Percentiles rank a stretch among this genome's conserved stretches.
phyloP scores from a whole-genome alignment of 2,888 invertebrate species.

The Gari tellinella region DNA sequence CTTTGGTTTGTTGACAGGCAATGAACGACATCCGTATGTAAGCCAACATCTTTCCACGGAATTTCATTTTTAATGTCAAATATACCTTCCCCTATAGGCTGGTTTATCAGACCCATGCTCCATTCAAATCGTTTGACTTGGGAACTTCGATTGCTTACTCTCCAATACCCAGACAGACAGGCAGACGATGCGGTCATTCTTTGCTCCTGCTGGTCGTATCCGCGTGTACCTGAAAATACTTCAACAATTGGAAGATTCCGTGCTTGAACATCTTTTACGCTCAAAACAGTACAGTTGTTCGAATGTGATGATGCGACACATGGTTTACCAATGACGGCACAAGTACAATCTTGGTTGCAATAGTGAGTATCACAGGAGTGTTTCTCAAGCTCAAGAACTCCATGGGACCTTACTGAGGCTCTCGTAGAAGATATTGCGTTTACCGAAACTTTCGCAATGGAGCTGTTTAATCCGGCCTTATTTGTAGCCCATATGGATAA shows the following conservation, averaged over 20 bases:
- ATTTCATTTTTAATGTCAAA: constrained; percentile 38
- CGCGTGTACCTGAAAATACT: too few relatives aligned
- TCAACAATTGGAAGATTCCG: too few relatives aligned
- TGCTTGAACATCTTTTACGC: too few relatives aligned
- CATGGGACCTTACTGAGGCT: background rate
- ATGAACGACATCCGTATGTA: constrained; percentile 17
- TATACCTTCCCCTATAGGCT: constrained; percentile 45
- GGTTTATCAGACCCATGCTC: constrained; percentile 46
- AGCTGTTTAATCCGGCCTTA: constrained; percentile 43
- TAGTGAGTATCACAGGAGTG: constrained; percentile 60
- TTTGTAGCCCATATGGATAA: constrained; percentile 61
- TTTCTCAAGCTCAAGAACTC: constrained; percentile 48
- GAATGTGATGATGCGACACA: constrained; percentile 23
- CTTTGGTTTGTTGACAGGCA: constrained; percentile 38
- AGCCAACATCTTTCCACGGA: constrained; percentile 52
- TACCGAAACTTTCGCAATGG: constrained; percentile 25
- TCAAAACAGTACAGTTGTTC: too few relatives aligned
- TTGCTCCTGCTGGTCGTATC: too few relatives aligned
- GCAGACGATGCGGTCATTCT: too few relatives aligned
- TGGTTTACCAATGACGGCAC: constrained; percentile 58
- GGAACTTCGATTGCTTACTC: background rate
- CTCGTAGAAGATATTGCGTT: constrained; percentile 5
- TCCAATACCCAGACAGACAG: too few relatives aligned
- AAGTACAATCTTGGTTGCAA: constrained; percentile 63
- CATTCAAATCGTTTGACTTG: constrained; percentile 50